Conservation (phyloP, 2,113 vertebrate species). For the Platysternon megacephalum region DNA sequence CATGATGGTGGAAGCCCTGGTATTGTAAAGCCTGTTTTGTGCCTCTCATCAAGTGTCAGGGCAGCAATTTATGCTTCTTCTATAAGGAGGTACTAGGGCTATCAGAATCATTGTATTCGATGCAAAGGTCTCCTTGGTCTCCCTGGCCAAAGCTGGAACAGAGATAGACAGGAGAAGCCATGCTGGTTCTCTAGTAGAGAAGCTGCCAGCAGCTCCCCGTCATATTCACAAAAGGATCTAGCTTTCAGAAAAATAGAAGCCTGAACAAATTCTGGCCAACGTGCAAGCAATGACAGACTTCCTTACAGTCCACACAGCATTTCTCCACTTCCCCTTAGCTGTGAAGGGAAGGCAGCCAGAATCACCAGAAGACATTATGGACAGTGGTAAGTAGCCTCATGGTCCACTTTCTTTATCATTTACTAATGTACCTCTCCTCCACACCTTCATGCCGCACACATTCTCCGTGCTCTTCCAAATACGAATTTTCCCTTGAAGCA, state of each 20-base stretch:
- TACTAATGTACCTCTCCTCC: neutral
- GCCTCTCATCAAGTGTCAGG: neutral
- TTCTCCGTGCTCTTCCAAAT: neutral
- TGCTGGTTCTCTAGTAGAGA: neutral
- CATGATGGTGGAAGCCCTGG: neutral
- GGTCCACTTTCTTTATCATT: neutral
- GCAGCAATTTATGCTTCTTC: neutral
- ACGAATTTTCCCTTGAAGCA: neutral
- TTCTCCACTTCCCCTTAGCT: too few species aligned
- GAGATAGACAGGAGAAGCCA: neutral
- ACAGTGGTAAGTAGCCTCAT: neutral
- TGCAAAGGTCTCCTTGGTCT: neutral
- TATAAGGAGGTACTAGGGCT: neutral
- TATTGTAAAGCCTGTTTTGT: neutral
- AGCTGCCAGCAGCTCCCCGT: neutral
- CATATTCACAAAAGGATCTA: neutral
- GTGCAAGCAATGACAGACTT: neutral
- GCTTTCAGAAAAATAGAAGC: neutral
- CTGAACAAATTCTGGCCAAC: neutral
- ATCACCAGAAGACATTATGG: neutral
- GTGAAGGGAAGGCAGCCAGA: neutral
- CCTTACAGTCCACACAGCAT: too few species aligned
- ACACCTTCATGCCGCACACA: neutral
- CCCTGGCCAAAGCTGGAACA: neutral
- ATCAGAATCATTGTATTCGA: neutral